Percentiles rank a stretch among this genome's conserved stretches.
Conservation (phyloP, 1,140 invertebrate species). For the Caligus rogercresseyi region DNA sequence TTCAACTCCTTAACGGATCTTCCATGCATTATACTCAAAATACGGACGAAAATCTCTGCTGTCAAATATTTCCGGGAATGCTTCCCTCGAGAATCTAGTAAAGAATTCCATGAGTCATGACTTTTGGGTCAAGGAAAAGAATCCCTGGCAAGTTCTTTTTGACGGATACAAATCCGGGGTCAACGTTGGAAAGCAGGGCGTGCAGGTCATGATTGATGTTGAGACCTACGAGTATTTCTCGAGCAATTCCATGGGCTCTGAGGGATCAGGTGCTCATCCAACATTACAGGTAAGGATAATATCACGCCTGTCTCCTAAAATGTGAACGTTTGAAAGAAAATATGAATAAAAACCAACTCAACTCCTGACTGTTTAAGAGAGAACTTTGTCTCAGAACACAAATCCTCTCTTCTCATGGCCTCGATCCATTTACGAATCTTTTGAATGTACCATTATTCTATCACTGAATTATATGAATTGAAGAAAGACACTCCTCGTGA, state of each 20-base stretch:
- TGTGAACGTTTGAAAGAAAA: too few species aligned
- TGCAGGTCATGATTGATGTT: conserved; percentile 13
- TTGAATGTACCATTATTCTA: too few species aligned
- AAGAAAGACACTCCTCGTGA: too few species aligned
- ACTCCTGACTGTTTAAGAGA: too few species aligned
- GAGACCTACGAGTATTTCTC: conserved; percentile 16
- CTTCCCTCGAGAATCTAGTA: neutral
- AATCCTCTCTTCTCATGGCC: too few species aligned
- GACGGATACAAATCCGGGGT: conserved; percentile 13
- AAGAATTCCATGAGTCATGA: neutral
- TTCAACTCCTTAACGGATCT: neutral
- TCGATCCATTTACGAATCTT: too few species aligned
- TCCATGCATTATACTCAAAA: conserved; percentile 14
- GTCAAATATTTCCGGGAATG: conserved; percentile 17
- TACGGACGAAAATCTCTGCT: conserved; percentile 14
- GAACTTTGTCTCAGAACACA: too few species aligned
- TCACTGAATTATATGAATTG: too few species aligned
- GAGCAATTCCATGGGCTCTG: conserved; percentile 3
- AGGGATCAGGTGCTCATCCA: conserved; percentile 14
- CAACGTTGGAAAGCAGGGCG: conserved; percentile 12
- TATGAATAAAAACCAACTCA: too few species aligned
- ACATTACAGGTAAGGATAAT: too few species aligned
- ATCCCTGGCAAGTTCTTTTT: conserved; percentile 13
- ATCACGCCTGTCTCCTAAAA: too few species aligned
- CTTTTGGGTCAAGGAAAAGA: neutral